Percentiles rank a stretch among this genome's conserved stretches.
Conservation (phyloP, 1,140 invertebrate genomes). For the Meloidogyne hapla region DNA sequence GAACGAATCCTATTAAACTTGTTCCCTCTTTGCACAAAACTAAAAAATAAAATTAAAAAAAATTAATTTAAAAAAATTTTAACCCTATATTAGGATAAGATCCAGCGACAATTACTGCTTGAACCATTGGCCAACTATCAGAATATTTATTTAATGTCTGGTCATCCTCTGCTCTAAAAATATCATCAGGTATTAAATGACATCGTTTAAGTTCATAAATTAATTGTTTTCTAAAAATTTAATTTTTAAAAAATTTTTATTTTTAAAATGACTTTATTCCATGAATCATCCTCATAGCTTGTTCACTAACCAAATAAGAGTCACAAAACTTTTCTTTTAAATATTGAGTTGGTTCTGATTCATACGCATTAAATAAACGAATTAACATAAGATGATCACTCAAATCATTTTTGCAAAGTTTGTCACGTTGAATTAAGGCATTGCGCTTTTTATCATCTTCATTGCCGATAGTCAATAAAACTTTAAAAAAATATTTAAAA, state of each 20-base stretch:
- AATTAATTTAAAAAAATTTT: not conserved
- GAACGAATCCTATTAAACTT: conserved; percentile 60
- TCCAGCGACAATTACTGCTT: conserved; percentile 61
- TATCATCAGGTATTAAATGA: conserved; percentile 35
- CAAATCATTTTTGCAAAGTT: conserved; percentile 75
- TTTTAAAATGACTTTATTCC: conserved; percentile 66
- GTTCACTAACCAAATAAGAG: conserved; percentile 76
- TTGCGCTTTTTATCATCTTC: conserved; percentile 55
- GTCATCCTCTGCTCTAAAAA: conserved; percentile 34
- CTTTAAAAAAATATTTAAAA: conserved; percentile 41
- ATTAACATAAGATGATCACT: conserved; percentile 87
- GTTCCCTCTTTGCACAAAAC: conserved; percentile 40
- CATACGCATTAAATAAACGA: conserved; percentile 75
- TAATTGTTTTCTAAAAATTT: conserved; percentile 43
- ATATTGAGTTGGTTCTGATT: not conserved
- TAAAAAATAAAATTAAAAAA: not conserved
- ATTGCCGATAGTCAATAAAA: conserved; percentile 43
- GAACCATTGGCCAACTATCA: conserved; percentile 59
- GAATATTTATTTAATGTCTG: conserved; percentile 43
- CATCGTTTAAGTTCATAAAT: conserved; percentile 51
- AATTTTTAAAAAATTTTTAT: not conserved
- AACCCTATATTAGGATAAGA: conserved; percentile 57
- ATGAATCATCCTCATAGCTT: conserved; percentile 81
- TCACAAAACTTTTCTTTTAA: conserved; percentile 73
- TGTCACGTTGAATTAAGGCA: conserved; percentile 70